These are phyloP conservation scores for Nothobranchius kuhntae DNA, from an alignment of 2,113 vertebrate species.

Conservation along the genomic window DNA sequence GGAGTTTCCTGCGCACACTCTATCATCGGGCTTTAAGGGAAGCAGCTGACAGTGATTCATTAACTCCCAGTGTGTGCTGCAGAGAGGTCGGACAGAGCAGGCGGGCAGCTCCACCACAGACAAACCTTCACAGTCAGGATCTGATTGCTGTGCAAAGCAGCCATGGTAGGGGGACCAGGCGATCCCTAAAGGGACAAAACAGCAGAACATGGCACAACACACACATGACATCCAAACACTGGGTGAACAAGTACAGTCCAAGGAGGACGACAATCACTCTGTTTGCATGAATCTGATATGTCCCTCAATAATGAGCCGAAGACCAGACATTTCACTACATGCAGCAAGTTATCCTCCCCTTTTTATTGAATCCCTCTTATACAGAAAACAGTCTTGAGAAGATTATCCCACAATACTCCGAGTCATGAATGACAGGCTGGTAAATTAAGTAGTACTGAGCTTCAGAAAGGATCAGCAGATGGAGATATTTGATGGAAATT, in stretches of 20 bases:
- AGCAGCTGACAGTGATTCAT: slow-evolving; percentile 47
- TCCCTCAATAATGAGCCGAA: neutral
- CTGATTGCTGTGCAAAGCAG: slow-evolving; percentile 99
- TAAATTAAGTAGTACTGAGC: slow-evolving; percentile 20
- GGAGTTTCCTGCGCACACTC: slow-evolving; percentile 44
- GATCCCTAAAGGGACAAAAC: slow-evolving; percentile 90
- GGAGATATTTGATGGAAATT: slow-evolving; percentile 49
- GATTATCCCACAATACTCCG: slow-evolving; percentile 19
- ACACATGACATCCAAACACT: slow-evolving; percentile 68
- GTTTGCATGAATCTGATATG: neutral
- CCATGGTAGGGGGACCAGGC: slow-evolving; percentile 93
- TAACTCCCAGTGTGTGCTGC: slow-evolving; percentile 64
- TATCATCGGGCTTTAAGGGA: slow-evolving; percentile 38
- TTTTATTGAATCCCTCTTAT: slow-evolving; percentile 7
- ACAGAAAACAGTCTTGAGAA: slow-evolving; percentile 22
- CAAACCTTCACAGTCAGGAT: slow-evolving; percentile 99
- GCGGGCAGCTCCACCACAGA: slow-evolving; percentile 77
- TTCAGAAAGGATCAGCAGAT: slow-evolving; percentile 27
- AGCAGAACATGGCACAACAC: slow-evolving; percentile 77
- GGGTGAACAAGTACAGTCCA: slow-evolving; percentile 46
- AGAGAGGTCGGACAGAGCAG: slow-evolving; percentile 79
- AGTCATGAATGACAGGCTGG: slow-evolving; percentile 6
- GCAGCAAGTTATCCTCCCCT: too few relatives aligned
- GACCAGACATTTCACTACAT: slow-evolving; percentile 23
- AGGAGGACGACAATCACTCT: slow-evolving; percentile 43